Conservation (phyloP, 2,888 invertebrate species). For the Mechanitis mazaeus region DNA sequence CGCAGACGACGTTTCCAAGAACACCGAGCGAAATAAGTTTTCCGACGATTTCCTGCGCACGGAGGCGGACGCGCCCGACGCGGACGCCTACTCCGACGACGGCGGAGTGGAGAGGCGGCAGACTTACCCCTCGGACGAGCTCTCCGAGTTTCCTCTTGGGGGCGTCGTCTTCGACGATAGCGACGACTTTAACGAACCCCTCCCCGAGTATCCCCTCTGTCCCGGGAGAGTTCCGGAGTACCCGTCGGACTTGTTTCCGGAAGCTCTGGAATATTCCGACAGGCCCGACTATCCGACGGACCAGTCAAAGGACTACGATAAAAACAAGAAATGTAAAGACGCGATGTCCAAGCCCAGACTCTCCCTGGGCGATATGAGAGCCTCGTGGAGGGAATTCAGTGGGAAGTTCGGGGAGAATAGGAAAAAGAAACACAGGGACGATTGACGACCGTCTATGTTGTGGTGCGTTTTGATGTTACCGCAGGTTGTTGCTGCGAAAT, state of each 20-base stretch:
- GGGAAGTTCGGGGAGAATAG: conserved; percentile 46
- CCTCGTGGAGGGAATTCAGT: conserved; percentile 51
- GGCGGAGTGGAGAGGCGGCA: not conserved
- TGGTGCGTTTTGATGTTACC: not conserved
- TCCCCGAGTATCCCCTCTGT: not conserved
- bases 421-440: conserved; percentile 43
- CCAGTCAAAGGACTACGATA: conserved; percentile 11
- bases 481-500: too few species aligned
- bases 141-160: too few species aligned
- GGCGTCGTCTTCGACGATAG: not conserved
- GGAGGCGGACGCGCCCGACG: not conserved
- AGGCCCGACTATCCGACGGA: conserved; percentile 1
- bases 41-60: not conserved
- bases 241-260: not conserved
- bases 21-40: not conserved
- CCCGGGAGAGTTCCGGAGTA: not conserved
- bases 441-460: conserved; percentile 26
- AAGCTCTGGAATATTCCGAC: not conserved
- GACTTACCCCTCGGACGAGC: not conserved
- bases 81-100: not conserved
- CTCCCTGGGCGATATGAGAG: conserved; percentile 47
- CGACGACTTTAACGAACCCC: not conserved
- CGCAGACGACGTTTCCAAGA: too few species aligned
- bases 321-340: conserved; percentile 24
- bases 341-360: conserved; percentile 30